A percentile compares a stretch with the other conserved stretches of the same genome.
phyloP scores from a whole-genome alignment of 2,888 invertebrate genomes.

The Vanessa cardui region DNA sequence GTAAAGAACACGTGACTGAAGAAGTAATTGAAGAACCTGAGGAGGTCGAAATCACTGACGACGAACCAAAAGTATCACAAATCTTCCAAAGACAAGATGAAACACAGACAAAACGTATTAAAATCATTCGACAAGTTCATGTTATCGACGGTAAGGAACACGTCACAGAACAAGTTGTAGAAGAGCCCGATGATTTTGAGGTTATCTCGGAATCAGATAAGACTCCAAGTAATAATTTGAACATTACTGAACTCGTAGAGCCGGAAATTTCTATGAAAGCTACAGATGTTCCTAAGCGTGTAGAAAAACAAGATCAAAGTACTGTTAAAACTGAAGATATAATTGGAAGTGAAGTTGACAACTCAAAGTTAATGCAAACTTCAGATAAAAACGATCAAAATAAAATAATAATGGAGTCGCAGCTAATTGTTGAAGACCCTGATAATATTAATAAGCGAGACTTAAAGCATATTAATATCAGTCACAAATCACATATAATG shows the following conservation, averaged over 20 bases:
- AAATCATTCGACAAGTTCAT: conserved; percentile 85
- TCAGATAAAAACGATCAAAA: background rate
- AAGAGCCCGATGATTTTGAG: conserved; percentile 72
- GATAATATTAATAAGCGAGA: conserved; percentile 59
- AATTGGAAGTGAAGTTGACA: background rate
- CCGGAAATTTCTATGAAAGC: background rate
- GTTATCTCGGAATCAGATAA: background rate
- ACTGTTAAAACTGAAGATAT: background rate
- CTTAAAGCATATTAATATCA: background rate
- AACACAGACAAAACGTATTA: conserved; percentile 62
- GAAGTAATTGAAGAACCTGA: conserved; percentile 93
- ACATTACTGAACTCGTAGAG: background rate
- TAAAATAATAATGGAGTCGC: conserved; percentile 49
- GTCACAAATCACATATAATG: conserved; percentile 1
- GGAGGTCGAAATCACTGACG: conserved; percentile 87
- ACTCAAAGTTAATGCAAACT: background rate
- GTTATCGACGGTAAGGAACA: conserved; percentile 81
- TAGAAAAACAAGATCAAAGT: background rate
- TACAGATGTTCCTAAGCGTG: background rate
- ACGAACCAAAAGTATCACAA: conserved; percentile 50
- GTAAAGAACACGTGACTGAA: conserved; percentile 91
- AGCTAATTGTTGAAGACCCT: conserved; percentile 86
- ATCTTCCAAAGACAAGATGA: conserved; percentile 53
- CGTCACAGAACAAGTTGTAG: conserved; percentile 86
- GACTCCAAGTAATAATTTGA: background rate